Percentiles rank a stretch among this genome's conserved stretches.
These are phyloP conservation scores for Miichthys miiuy DNA, from an alignment of 2,797 vertebrate genomes.

Conservation along the genomic window DNA sequence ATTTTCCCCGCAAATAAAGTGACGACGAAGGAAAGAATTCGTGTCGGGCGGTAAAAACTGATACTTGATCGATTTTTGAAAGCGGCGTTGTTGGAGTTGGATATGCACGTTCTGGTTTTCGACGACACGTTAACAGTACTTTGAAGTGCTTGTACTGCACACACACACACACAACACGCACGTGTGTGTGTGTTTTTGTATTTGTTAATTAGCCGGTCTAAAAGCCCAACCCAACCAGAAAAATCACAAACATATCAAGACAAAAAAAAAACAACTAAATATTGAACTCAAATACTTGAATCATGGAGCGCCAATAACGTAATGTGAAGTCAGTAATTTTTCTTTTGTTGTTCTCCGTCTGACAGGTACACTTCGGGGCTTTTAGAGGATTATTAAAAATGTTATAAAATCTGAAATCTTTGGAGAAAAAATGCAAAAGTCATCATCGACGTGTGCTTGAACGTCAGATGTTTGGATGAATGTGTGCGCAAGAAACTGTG, in stretches of 20 bases:
- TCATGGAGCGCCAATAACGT: slow-evolving; percentile 92
- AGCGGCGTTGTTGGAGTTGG: slow-evolving; percentile 74
- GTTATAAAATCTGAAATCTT: slow-evolving; percentile 70
- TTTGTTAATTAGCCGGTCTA: slow-evolving; percentile 68
- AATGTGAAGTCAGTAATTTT: slow-evolving; percentile 92
- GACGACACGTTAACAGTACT: slow-evolving; percentile 70
- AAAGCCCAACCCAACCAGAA: slow-evolving; percentile 76
- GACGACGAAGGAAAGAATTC: slow-evolving; percentile 76
- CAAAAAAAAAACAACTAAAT: slow-evolving; percentile 83
- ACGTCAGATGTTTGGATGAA: slow-evolving; percentile 76
- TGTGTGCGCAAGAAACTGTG: slow-evolving; percentile 76
- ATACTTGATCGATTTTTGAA: slow-evolving; percentile 77
- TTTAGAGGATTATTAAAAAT: slow-evolving; percentile 76
- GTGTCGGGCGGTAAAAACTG: slow-evolving; percentile 70
- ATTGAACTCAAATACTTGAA: slow-evolving; percentile 98
- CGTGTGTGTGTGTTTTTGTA: slow-evolving; percentile 61
- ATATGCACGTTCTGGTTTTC: slow-evolving; percentile 89
- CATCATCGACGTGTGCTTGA: slow-evolving; percentile 74
- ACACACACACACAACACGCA: no score
- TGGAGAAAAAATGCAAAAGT: slow-evolving; percentile 68
- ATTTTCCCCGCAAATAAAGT: slow-evolving; percentile 77
- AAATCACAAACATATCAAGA: slow-evolving; percentile 84
- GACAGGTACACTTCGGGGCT: slow-evolving; percentile 87
- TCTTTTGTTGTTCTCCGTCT: slow-evolving; percentile 69
- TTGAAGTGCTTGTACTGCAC: slow-evolving; percentile 72